Evolutionary conservation across 2,797 vertebrate species (phyloP), one percentile per base, ranked within the genome.

Genomic region (Pachyuromys duprasi): DNA sequence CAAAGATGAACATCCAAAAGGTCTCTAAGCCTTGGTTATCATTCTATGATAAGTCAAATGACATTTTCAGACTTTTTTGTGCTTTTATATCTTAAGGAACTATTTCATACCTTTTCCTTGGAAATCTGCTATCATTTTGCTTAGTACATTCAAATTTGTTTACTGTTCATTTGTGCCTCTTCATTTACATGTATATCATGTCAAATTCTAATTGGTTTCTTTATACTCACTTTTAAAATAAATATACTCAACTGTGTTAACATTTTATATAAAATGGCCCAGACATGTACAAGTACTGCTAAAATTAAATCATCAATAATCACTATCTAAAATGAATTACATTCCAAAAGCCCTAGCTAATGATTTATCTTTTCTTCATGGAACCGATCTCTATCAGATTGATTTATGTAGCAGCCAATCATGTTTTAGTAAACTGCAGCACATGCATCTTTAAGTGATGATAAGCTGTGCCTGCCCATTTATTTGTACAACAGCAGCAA

Each of bases 301-400:
- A 97, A 99, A 99, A 99, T 99, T 99, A 99, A 99, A 98, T 99
- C 99, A 99, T 99, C 99, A 99, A 99, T 99, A 99, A 99, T 99
- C 99, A 99, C 99, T 99, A 99, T 99, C 99, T 99, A 98, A 99
- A 99, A 98, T 99, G 98, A 99, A 99, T 99, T 99, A 99, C 99
- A 98, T 99, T 99, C 99, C 98, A 98, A 99, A 99, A 99, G 98
- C 98, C 98, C 98, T 98, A 98, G 98, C 99, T 99, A 99, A 99
- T 99, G 99, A 99, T 99, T 99, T 99, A 99, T 99, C 99, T 99
- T 98, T 99, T 98, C 99, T 99, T 99, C 98, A 99, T 99, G 98
- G 99, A 98, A 99, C 99, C 96, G 99, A 99, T 99, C 99, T 98
- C 99, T 99, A 99, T 99, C 99, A 99, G 99, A 99, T 99, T 99